Conservation (phyloP, 2,888 invertebrate species). For the Sialis fuliginosa region DNA sequence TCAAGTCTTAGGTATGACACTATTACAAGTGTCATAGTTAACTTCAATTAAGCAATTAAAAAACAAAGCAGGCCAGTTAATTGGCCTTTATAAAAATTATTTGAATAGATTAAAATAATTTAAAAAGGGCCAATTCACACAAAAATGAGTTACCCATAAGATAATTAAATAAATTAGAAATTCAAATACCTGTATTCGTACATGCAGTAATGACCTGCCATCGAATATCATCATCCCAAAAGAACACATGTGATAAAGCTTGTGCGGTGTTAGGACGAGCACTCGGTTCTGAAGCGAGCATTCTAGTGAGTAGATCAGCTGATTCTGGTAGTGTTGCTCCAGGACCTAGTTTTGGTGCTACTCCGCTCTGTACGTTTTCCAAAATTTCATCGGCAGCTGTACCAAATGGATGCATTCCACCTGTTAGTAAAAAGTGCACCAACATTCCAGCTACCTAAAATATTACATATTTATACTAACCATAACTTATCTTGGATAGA, state of each 20-base stretch:
- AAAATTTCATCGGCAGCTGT: slow-evolving; percentile 20
- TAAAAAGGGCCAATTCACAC: no score
- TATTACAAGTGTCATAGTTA: no score
- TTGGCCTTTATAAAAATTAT: no score
- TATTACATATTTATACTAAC: no score
- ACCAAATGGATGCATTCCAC: slow-evolving; percentile 25
- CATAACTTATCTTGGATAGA: no score
- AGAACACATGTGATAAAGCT: slow-evolving; percentile 21
- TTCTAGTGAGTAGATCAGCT: slow-evolving; percentile 22
- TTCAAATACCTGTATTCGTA: not conserved
- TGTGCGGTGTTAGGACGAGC: slow-evolving; percentile 21
- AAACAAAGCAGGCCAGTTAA: no score
- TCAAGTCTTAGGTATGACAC: no score
- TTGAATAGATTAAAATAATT: no score
- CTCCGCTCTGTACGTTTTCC: slow-evolving; percentile 18
- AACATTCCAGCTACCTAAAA: slow-evolving; percentile 20
- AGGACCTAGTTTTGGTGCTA: slow-evolving; percentile 13
- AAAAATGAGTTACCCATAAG: not conserved
- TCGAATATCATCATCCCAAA: slow-evolving; percentile 17
- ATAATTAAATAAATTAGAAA: not conserved
- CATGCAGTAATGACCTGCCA: slow-evolving; percentile 9
- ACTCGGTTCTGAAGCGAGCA: slow-evolving; percentile 20
- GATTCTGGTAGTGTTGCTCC: slow-evolving; percentile 16
- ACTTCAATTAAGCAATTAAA: no score
- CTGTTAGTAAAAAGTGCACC: slow-evolving; percentile 23